phyloP scores from a whole-genome alignment of 2,113 vertebrate genomes.

The Rhagologus leucostigma region DNA sequence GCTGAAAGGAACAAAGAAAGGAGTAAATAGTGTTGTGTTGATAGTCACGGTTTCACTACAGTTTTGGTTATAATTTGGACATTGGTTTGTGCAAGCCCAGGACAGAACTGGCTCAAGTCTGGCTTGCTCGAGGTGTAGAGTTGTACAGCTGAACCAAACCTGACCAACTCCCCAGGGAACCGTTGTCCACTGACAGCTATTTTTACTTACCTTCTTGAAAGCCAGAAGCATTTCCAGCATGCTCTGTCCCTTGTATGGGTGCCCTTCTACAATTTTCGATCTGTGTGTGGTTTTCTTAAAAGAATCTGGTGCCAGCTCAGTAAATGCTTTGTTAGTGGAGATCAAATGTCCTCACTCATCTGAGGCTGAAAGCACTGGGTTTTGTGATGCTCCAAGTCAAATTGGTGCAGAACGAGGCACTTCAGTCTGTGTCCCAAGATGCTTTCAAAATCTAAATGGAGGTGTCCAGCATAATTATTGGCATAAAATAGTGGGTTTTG shows the following conservation, averaged over 20 bases:
- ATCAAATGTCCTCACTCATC: background rate
- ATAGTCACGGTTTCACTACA: background rate
- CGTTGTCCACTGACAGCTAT: background rate
- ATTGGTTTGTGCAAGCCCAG: background rate
- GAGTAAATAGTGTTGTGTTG: background rate
- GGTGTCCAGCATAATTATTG: background rate
- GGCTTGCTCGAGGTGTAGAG: background rate
- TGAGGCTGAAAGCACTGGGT: background rate
- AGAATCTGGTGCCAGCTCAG: background rate
- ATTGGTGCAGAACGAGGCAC: background rate
- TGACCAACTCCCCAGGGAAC: rapidly evolving
- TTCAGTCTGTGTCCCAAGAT: background rate
- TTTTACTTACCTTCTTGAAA: background rate
- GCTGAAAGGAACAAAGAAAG: background rate
- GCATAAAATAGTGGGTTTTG: background rate
- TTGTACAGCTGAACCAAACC: background rate
- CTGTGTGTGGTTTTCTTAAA: background rate
- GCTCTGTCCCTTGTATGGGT: background rate
- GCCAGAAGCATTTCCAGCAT: background rate
- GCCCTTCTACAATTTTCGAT: background rate
- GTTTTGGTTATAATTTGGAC: background rate
- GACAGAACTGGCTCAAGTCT: background rate
- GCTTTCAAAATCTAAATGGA: background rate
- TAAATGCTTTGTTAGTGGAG: background rate
- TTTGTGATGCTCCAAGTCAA: background rate